Base-by-base conservation (phyloP, 1,140 invertebrate species). In the Rhysida immarginata region DNA sequence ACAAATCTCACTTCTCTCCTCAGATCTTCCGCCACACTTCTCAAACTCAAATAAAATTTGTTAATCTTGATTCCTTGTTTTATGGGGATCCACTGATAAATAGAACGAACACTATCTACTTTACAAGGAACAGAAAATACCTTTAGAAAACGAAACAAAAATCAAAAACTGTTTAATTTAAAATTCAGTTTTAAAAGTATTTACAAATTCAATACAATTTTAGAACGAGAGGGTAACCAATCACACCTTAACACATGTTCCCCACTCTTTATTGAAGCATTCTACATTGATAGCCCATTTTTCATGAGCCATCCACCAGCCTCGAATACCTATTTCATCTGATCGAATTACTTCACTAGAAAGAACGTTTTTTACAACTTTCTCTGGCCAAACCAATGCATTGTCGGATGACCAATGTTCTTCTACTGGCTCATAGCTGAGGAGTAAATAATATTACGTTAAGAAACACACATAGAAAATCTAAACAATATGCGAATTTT, bases 301-400 rank as follows among this genome's bases (percentile, higher is more conserved):
- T 18, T 54, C 48, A 55, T 64, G 63, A 53, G 63, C 63, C 56
- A 60, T 61, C 57, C 63, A 64, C 63, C 63, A 64, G 5, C 63
- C 63, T 26, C 26, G 46, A 35, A 54, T 35, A 20, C 57, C 44
- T 20, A 62, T 53, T 44, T 62, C 54, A 46, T 58, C 44, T 49
- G 48, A 55, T 27, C 50, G 41, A 5, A 62, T 59, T 8, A 62
- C 18, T 41, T 60, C 49, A 42, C 55, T 59, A 16, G 52, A 41
- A 2, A 64, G 29, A 11, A 61, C 45, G 60, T 64, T 64, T 3
- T 20, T 2, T 44, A 5, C 16, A 21, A 18, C 45, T 41, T 25
- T 11, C 2, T 26, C 3, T 25, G 49, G 49, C 26, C 23, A 26
- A 3, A 25, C 23, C 23, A 51, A 2, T 13, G 24, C 29, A 8